Evolutionary conservation across 2,113 vertebrate species (phyloP), one percentile per base, ranked within the genome.

Genomic region (Puma concolor): DNA sequence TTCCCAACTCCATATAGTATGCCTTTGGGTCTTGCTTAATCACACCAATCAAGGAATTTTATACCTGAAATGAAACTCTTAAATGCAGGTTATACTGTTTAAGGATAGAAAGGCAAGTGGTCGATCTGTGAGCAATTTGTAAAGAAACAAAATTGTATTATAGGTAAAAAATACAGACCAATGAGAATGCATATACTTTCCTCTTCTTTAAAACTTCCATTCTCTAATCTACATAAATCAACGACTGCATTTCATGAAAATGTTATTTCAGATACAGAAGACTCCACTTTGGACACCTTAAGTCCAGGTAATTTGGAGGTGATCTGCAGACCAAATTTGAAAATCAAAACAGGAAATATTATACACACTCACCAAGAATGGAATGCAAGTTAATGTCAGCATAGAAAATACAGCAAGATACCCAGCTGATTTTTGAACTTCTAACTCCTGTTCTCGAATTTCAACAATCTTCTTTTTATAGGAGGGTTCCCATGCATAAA

Each of bases 401-500:
- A 98, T 98, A 82, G 99, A 99, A 77, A 98, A 99, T 60, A 98
- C 96, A 7, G 85, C 86, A 97, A 99, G 93, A 97, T 98, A 99
- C 4, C 98, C 98, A 80, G 98, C 88, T 66, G 98, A 98, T 84
- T 98, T 99, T 69, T 98, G 91, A 81, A 98, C 97, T 92, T 98
- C 92, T 71, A 99, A 77, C 98, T 99, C 98, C 60, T 2, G 16
- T 64, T 99, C 98, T 95, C 98, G 97, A 95, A 99, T 98, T 86
- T 96, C 92, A 85, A 77, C 71, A 52, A 99, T 96, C 86, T 98
- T 99, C 80, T 93, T 98, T 89, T 98, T 98, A 96, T 98, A 99
- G 7, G 97, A 98, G 72, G 97, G 94, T 77, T 99, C 98, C 98
- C 98, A 99, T 6, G 98, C 97, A 79, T 98, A 98, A 95, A 99